These are phyloP conservation scores for Drosophila takahashii DNA, from an alignment of 1,140 invertebrate genomes.

Conservation along the genomic window DNA sequence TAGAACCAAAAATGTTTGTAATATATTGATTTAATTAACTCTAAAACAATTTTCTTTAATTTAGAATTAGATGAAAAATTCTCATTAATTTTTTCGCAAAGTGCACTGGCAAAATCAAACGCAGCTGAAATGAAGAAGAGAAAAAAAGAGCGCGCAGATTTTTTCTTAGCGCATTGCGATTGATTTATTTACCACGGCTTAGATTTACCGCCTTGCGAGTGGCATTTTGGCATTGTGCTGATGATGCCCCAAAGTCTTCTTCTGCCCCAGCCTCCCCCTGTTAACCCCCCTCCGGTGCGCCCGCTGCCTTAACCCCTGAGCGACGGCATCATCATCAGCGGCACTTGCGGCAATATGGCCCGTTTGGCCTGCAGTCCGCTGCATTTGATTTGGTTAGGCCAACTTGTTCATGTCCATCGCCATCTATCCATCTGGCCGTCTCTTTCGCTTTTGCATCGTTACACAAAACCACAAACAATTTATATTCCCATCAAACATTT, in stretches of 20 bases:
- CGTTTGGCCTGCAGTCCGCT: conserved; percentile 49
- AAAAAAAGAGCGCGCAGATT: conserved; percentile 46
- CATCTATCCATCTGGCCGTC: conserved; percentile 43
- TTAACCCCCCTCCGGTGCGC: conserved; percentile 1
- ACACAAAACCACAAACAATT: conserved; percentile 84
- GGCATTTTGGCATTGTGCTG: conserved; percentile 81
- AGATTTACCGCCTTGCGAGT: conserved; percentile 80
- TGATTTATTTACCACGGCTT: conserved; percentile 83
- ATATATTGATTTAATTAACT: no score
- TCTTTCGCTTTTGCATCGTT: conserved; percentile 67
- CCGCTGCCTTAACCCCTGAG: conserved; percentile 33
- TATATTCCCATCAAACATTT: conserved; percentile 84
- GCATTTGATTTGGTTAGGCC: conserved; percentile 79
- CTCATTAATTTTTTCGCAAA: background rate
- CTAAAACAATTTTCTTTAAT: background rate
- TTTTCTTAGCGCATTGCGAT: conserved; percentile 71
- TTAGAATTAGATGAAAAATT: background rate
- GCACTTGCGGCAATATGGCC: conserved; percentile 54
- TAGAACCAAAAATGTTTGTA: no score
- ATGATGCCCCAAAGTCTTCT: conserved; percentile 60
- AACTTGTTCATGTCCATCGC: conserved; percentile 47
- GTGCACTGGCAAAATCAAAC: conserved; percentile 61
- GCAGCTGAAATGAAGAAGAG: conserved; percentile 46
- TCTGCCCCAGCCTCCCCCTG: conserved; percentile 9
- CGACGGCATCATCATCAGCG: conserved; percentile 65